A percentile compares a stretch with the other conserved stretches of the same genome.
These are phyloP conservation scores for Acronicta leporina DNA, from an alignment of 2,888 invertebrate species.

Conservation along the genomic window DNA sequence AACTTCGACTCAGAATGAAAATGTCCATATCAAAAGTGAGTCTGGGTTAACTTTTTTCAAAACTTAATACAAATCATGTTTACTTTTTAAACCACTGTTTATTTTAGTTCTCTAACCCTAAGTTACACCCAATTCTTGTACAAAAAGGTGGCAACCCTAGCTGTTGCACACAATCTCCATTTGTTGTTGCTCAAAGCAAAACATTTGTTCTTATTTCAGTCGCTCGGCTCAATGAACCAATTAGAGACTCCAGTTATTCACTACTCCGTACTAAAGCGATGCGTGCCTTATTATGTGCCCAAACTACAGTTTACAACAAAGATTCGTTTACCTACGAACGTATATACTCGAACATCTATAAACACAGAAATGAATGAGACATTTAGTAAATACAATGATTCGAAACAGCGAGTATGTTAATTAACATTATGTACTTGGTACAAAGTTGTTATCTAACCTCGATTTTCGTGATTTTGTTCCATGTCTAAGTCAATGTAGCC, in stretches of 20 bases:
- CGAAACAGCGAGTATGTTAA: too few relatives aligned
- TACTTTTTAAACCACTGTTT: too few relatives aligned
- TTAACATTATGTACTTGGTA: constrained; percentile 15
- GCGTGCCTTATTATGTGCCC: constrained; percentile 12
- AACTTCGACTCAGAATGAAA: too few relatives aligned
- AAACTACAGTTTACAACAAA: constrained; percentile 36
- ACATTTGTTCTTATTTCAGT: not conserved
- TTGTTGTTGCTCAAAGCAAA: not conserved
- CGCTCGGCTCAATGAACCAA: too few relatives aligned
- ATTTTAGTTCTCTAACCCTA: too few relatives aligned
- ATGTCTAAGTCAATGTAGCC: constrained; percentile 67
- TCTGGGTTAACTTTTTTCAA: too few relatives aligned
- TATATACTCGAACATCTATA: constrained; percentile 82
- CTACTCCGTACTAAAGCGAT: constrained; percentile 23
- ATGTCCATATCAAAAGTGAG: too few relatives aligned
- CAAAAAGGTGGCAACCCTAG: too few relatives aligned
- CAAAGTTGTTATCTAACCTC: constrained; percentile 55
- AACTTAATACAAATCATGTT: too few relatives aligned
- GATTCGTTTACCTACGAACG: constrained; percentile 76
- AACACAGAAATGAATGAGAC: constrained; percentile 56
- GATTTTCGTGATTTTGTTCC: constrained; percentile 59
- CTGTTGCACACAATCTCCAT: not conserved
- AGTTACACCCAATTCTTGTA: too few relatives aligned
- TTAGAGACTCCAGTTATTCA: constrained; percentile 25
- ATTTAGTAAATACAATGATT: constrained; percentile 8